Conservation (phyloP, 2,888 invertebrate species). For the Hyposoter didymator region DNA sequence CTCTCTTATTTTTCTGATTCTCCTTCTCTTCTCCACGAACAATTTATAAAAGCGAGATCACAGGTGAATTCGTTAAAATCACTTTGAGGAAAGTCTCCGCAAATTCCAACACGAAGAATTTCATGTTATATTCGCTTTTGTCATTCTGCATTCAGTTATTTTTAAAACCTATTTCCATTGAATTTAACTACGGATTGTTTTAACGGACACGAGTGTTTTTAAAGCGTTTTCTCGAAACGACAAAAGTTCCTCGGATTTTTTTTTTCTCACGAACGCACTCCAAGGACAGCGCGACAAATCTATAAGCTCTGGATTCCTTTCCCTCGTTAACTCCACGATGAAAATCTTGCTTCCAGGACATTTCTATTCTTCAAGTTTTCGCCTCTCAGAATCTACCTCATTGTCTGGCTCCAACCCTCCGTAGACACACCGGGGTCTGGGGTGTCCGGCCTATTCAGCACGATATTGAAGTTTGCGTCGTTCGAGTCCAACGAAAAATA, state of each 20-base stretch:
- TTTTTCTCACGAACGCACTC: constrained; percentile 26
- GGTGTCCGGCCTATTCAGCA: too few species aligned
- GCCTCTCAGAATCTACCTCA: too few species aligned
- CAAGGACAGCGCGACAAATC: too few species aligned
- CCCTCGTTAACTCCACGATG: too few species aligned
- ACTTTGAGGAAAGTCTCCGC: constrained; percentile 24
- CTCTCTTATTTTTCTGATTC: constrained; percentile 32
- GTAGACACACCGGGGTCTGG: too few species aligned
- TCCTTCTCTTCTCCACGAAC: constrained; percentile 21
- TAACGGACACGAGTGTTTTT: not conserved
- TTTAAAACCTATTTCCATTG: not conserved
- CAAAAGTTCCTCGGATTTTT: constrained; percentile 14
- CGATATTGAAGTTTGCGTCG: too few species aligned
- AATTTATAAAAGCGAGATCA: constrained; percentile 50
- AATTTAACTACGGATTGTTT: not conserved
- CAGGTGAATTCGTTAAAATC: constrained; percentile 43
- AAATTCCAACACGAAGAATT: constrained; percentile 3
- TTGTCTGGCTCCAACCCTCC: too few species aligned
- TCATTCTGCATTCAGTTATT: not conserved
- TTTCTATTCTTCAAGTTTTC: too few species aligned
- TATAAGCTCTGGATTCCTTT: too few species aligned
- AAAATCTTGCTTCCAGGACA: too few species aligned
- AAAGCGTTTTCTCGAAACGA: not conserved
- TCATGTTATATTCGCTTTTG: not conserved
- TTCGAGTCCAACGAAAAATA: too few species aligned